Evolutionary conservation across 2,113 vertebrate genomes (phyloP), one percentile per base, ranked within the genome.

Genomic region (Cyanoderma ruficeps): DNA sequence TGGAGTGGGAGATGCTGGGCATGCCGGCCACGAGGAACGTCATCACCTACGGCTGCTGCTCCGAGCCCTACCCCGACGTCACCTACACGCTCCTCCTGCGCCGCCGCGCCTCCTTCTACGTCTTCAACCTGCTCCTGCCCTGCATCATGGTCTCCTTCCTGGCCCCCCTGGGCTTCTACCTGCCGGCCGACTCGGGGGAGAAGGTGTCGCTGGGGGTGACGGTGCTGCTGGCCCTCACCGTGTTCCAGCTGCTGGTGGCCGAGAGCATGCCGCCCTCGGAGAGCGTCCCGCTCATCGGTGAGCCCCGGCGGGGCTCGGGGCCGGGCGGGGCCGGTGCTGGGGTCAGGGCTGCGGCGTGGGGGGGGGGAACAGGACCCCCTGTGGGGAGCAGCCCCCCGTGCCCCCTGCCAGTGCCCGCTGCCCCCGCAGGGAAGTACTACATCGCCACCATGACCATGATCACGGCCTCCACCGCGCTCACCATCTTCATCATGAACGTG

Each of bases 361-460:
- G 14, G 21, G 7, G 18, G 20, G 19, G 31, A 13, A 18, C 18
- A 3, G 74, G 28, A 7, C 10, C 12, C 33, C 18, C 31, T 10
- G 7, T 0, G 8, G 55, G 49, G 11, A 3, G 9, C 24, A 9
- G 2, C 31, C 24, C 39, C 59, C 37, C 16, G 8, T 0, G 7
- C 46, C 3, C 9, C 2, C 27, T 0, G 2, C 19, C 79, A 27
- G 83, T 7, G 7, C 44, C 89, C 14, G 0, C 78, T 75, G 21
- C 9, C 80, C 71, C 30, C 42, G 3, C 97, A 99, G 99, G 99
- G 56, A 99, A 99, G 75, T 99, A 99, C 94, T 99, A 99, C 97
- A 99, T 99, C 20, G 98, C 99, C 83, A 99, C 99, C 13, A 99
- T 99, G 99, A 99, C 99, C 55, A 98, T 99, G 98, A 98, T 99